Conservation (phyloP, 2,888 invertebrate genomes). For the Augochlorella aurata region DNA sequence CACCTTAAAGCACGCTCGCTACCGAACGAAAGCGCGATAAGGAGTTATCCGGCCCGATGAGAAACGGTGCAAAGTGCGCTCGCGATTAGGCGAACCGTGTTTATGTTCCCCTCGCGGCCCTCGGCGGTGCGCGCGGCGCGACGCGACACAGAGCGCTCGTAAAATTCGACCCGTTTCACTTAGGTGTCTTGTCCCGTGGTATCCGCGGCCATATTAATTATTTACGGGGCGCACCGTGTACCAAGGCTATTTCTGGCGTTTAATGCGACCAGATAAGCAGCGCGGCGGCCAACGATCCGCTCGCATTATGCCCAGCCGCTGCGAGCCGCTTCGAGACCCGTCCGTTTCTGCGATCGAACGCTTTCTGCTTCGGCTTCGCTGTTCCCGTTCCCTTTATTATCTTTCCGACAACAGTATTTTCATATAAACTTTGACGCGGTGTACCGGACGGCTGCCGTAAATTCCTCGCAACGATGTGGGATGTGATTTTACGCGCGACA, state of each 20-base stretch:
- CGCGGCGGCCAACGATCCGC: background rate
- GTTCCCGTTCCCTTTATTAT: slow-evolving; percentile 5
- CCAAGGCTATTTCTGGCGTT: slow-evolving; percentile 21
- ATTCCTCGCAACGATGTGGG: background rate
- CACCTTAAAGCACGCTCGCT: slow-evolving; percentile 50
- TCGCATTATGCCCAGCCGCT: background rate
- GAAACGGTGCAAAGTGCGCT: slow-evolving; percentile 41
- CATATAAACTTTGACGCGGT: slow-evolving; percentile 1
- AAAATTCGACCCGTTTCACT: slow-evolving; percentile 30
- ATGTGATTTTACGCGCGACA: slow-evolving; percentile 1
- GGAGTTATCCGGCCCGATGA: slow-evolving; percentile 31
- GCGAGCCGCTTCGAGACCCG: background rate
- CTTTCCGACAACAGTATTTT: slow-evolving; percentile 4
- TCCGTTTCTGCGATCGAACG: background rate
- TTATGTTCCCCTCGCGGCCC: slow-evolving; percentile 2
- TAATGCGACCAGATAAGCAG: slow-evolving; percentile 24
- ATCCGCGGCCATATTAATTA: slow-evolving; percentile 39
- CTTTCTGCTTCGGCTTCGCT: background rate
- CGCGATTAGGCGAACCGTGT: slow-evolving; percentile 23
- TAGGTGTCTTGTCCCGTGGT: background rate
- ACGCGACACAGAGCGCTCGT: slow-evolving; percentile 6
- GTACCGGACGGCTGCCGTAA: background rate
- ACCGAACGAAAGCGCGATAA: slow-evolving; percentile 50
- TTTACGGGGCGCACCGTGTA: slow-evolving; percentile 14
- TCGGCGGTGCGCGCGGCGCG: background rate